These are phyloP conservation scores for Cheilosia soror DNA, from an alignment of 2,888 invertebrate genomes.

Conservation along the genomic window DNA sequence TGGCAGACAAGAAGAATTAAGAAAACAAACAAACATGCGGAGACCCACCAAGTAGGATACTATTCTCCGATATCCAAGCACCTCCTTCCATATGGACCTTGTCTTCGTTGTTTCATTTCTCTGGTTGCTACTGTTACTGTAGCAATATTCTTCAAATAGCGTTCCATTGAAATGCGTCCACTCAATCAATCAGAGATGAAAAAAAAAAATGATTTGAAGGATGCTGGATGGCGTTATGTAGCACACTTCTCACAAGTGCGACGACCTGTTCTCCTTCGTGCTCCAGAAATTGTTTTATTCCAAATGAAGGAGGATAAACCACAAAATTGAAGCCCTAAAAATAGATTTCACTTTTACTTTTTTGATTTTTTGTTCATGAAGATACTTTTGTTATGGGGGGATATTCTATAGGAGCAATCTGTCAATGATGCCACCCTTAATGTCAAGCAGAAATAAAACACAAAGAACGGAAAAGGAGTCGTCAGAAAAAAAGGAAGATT, in stretches of 20 bases:
- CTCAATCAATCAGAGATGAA: conserved; percentile 63
- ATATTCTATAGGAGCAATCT: conserved; percentile 38
- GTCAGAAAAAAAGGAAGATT: conserved; percentile 27
- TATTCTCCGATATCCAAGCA: not conserved
- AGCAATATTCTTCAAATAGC: conserved; percentile 36
- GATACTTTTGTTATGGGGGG: not conserved
- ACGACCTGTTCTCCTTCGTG: conserved; percentile 50
- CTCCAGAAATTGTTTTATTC: conserved; percentile 57
- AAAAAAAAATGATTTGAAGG: conserved; percentile 31
- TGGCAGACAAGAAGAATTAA: conserved; percentile 58
- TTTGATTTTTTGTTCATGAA: not conserved
- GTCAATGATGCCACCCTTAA: conserved; percentile 56
- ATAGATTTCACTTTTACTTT: conserved; percentile 35
- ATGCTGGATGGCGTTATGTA: conserved; percentile 33
- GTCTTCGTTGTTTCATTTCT: conserved; percentile 20
- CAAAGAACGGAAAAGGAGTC: conserved; percentile 33
- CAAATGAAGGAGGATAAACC: conserved; percentile 11
- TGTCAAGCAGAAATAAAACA: conserved; percentile 53
- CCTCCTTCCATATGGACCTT: conserved; percentile 13
- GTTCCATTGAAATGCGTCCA: conserved; percentile 69
- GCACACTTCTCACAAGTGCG: conserved; percentile 67
- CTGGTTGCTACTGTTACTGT: conserved; percentile 10
- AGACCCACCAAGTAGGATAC: conserved; percentile 59
- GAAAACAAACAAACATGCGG: conserved; percentile 56
- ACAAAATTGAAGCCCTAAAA: conserved; percentile 43